Evolutionary conservation across 2,888 invertebrate genomes (phyloP).

Genomic region (Pterobdella sp.): DNA sequence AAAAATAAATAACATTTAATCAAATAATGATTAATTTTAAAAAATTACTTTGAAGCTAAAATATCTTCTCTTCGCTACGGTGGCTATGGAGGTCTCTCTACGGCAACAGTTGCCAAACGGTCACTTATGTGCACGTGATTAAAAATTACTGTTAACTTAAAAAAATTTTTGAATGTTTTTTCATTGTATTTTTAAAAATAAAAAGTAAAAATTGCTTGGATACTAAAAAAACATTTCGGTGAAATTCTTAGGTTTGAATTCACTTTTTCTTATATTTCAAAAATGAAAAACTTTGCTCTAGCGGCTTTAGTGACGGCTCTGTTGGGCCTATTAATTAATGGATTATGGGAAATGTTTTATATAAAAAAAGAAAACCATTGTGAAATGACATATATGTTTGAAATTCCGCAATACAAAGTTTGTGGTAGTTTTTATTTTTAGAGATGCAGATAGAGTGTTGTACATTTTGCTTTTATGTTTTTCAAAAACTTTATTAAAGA

Average conservation of each 20-base stretch:
- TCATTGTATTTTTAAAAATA: neutral
- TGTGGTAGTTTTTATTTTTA: too few relatives aligned
- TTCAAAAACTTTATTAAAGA: too few relatives aligned
- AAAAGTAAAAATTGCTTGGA: neutral
- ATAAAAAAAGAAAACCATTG: slow-evolving; percentile 72
- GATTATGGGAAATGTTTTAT: slow-evolving; percentile 62
- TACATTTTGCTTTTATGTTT: too few relatives aligned
- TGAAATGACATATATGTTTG: slow-evolving; percentile 91
- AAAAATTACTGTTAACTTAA: neutral
- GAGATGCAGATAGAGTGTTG: too few relatives aligned
- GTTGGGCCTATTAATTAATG: slow-evolving; percentile 53
- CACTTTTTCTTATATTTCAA: neutral
- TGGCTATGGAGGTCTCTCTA: slow-evolving; percentile 32
- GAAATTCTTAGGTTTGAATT: neutral
- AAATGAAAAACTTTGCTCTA: neutral
- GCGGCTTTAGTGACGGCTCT: neutral
- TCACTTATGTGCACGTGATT: slow-evolving; percentile 24
- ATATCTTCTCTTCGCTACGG: slow-evolving; percentile 28
- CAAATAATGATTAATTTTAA: slow-evolving; percentile 22
- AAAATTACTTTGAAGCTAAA: slow-evolving; percentile 7
- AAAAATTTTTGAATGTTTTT: neutral
- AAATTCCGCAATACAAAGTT: slow-evolving; percentile 83
- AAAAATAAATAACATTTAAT: neutral
- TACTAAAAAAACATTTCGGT: neutral
- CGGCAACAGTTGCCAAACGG: slow-evolving; percentile 33